Evolutionary conservation across 2,888 invertebrate species (phyloP).

Genomic region (Xanthorhoe spadicearia): DNA sequence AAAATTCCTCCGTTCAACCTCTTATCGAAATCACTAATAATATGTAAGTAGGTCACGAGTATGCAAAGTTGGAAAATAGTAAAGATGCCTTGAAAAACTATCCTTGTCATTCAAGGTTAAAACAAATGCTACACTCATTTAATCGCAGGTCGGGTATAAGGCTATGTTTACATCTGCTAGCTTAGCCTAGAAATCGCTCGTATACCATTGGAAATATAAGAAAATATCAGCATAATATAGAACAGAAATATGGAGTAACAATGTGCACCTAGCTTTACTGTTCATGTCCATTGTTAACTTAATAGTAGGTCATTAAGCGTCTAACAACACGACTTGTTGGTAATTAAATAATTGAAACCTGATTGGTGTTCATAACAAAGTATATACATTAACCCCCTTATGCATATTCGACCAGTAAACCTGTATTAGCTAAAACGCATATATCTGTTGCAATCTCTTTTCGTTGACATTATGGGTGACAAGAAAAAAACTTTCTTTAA

Average conservation of each 20-base stretch:
- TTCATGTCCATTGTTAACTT: conserved; percentile 4
- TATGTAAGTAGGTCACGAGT: background rate
- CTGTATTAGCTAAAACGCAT: too few relatives aligned
- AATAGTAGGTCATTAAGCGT: conserved; percentile 3
- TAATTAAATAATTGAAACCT: background rate
- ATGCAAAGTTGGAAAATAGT: background rate
- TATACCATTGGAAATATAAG: background rate
- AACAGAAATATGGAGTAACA: background rate
- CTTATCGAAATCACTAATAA: background rate
- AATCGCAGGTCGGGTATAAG: background rate
- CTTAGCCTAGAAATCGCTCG: too few relatives aligned
- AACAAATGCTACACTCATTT: background rate
- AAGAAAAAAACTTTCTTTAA: too few relatives aligned
- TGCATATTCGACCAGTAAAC: too few relatives aligned
- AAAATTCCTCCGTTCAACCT: background rate
- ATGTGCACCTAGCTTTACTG: conserved; percentile 3
- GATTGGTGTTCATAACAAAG: background rate
- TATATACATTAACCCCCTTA: background rate
- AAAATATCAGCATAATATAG: background rate
- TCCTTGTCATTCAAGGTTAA: background rate
- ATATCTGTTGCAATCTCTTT: too few relatives aligned
- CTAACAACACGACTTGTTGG: background rate
- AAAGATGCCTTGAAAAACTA: background rate
- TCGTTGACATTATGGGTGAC: too few relatives aligned
- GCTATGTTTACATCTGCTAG: background rate